These are phyloP conservation scores for Luperina testacea DNA, from an alignment of 2,888 invertebrate species.

Conservation along the genomic window DNA sequence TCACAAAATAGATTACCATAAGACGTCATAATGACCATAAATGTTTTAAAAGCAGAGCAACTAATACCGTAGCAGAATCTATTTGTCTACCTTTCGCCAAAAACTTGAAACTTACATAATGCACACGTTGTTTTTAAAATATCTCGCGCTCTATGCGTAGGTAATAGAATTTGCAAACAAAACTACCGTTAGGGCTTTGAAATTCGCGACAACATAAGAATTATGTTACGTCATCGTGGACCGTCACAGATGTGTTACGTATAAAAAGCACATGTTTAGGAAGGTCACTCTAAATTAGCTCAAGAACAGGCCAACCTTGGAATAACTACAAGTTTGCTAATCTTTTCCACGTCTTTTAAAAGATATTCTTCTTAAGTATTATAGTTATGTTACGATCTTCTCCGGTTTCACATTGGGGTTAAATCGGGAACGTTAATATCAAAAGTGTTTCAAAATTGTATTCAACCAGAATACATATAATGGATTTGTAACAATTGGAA, in stretches of 20 bases:
- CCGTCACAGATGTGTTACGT: background rate
- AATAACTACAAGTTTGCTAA: conserved; percentile 12
- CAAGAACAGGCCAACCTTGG: conserved; percentile 28
- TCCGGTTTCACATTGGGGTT: background rate
- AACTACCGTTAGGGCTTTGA: conserved; percentile 43
- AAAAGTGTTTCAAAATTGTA: background rate
- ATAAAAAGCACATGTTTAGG: conserved; percentile 13
- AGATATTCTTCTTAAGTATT: background rate
- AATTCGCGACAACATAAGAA: conserved; percentile 8
- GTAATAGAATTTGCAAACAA: conserved; percentile 51
- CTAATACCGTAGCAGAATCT: conserved; percentile 60
- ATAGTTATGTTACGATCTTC: background rate
- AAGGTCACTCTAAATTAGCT: conserved; percentile 30
- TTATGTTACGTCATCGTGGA: background rate
- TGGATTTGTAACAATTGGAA: background rate
- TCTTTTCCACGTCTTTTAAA: background rate
- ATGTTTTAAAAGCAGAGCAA: conserved; percentile 51
- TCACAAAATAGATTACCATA: background rate
- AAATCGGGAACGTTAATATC: background rate
- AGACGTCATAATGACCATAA: conserved; percentile 7
- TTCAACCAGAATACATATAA: too few relatives aligned
- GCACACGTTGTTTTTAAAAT: conserved; percentile 54
- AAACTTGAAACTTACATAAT: conserved; percentile 57
- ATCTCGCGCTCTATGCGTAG: conserved; percentile 49
- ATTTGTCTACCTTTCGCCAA: conserved; percentile 45